Percentiles rank a stretch among this genome's conserved stretches.
Evolutionary conservation across 2,888 invertebrate genomes (phyloP).

Genomic region (Ceratothoa steindachneri): DNA sequence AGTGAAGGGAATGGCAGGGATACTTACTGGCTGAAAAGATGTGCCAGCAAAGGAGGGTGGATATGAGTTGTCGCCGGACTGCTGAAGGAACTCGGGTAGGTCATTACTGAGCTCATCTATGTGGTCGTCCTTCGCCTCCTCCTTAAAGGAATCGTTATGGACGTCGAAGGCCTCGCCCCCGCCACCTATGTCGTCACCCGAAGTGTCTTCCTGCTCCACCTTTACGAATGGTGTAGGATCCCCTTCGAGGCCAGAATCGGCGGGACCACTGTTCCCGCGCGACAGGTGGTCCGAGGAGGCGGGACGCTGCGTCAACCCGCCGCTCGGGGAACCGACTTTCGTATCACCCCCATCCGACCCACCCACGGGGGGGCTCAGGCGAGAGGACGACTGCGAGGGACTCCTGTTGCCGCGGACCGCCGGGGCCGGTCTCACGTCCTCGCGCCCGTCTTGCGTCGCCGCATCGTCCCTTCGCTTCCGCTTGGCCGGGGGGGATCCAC

Average conservation of each 20-base stretch:
- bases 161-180: conserved; percentile 27
- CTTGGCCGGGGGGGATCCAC: conserved; percentile 42
- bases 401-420: conserved; percentile 11
- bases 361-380: conserved; percentile 11
- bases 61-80: conserved; percentile 33
- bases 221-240: conserved; percentile 33
- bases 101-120: conserved; percentile 39
- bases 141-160: conserved; percentile 36
- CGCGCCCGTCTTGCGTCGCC: conserved; percentile 42
- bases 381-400: conserved; percentile 23
- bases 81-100: conserved; percentile 45
- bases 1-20: too few species aligned
- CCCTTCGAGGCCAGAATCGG: neutral
- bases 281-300: neutral
- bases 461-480: conserved; percentile 42
- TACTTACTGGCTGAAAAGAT: conserved; percentile 45
- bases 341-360: neutral
- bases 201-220: conserved; percentile 37
- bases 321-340: conserved; percentile 25
- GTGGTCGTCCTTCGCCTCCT: conserved; percentile 36
- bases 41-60: conserved; percentile 42
- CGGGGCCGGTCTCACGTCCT: conserved; percentile 40
- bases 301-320: conserved; percentile 20
- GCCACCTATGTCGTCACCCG: conserved; percentile 21
- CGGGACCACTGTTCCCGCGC: neutral